A percentile compares a stretch with the other conserved stretches of the same genome.
phyloP scores from a whole-genome alignment of 2,113 vertebrate genomes.

The Puma concolor region DNA sequence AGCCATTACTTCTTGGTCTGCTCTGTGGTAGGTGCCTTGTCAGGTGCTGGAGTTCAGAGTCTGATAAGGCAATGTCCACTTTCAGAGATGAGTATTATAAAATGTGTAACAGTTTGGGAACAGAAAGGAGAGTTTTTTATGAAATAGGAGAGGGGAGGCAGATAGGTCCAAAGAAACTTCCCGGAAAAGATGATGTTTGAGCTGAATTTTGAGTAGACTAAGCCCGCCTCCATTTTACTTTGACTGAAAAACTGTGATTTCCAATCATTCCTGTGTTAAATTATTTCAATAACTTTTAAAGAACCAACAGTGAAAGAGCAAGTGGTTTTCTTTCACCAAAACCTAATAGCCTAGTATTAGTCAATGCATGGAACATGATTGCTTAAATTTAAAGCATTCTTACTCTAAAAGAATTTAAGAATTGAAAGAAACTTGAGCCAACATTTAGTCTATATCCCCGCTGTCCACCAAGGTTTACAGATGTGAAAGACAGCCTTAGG shows the following conservation, averaged over 20 bases:
- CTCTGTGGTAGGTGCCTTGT: background rate
- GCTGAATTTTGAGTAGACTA: background rate
- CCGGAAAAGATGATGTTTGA: background rate
- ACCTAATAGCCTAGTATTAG: background rate
- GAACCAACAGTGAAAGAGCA: background rate
- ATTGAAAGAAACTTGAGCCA: slow-evolving; percentile 41
- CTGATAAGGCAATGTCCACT: background rate
- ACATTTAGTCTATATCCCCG: background rate
- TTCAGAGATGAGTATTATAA: background rate
- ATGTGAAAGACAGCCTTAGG: background rate
- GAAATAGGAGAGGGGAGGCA: background rate
- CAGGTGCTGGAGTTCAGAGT: background rate
- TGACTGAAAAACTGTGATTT: background rate
- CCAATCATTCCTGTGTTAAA: background rate
- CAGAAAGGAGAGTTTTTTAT: background rate
- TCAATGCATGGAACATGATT: background rate
- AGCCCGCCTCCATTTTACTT: background rate
- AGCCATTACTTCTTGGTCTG: background rate
- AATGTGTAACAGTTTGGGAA: background rate
- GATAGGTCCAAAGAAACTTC: background rate
- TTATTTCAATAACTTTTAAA: slow-evolving; percentile 1
- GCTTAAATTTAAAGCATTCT: slow-evolving; percentile 2
- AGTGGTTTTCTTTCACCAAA: slow-evolving; percentile 12
- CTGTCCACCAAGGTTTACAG: background rate
- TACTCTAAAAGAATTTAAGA: background rate